These are phyloP conservation scores for Euplexia lucipara DNA, from an alignment of 2,888 invertebrate species.

Conservation along the genomic window DNA sequence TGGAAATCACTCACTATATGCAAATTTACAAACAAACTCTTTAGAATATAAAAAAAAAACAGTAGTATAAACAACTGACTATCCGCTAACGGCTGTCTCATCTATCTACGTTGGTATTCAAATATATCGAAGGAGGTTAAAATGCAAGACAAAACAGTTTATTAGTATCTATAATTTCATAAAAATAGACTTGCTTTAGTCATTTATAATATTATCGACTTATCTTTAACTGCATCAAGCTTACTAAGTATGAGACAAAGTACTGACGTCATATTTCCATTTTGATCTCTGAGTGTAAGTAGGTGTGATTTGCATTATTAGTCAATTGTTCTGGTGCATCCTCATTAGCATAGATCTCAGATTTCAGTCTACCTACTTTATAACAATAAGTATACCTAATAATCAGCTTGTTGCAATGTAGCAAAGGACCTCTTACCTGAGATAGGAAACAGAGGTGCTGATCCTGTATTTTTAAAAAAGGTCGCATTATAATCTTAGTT, in stretches of 20 bases:
- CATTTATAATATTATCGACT: too few relatives aligned
- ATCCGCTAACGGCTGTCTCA: too few relatives aligned
- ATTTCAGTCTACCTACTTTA: constrained; percentile 21
- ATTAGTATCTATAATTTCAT: too few relatives aligned
- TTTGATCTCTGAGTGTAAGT: constrained; percentile 24
- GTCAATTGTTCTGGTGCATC: constrained; percentile 29
- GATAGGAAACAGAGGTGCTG: neutral
- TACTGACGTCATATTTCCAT: constrained; percentile 45
- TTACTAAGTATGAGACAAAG: neutral
- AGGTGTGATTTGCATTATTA: constrained; percentile 15
- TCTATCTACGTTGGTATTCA: too few relatives aligned
- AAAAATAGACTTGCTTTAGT: too few relatives aligned
- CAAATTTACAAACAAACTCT: too few relatives aligned
- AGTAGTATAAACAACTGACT: too few relatives aligned
- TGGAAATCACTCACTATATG: too few relatives aligned
- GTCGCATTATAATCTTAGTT: too few relatives aligned
- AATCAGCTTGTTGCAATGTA: neutral
- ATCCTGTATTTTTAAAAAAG: neutral
- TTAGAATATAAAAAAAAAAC: too few relatives aligned
- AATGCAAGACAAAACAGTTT: too few relatives aligned
- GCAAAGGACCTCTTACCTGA: neutral
- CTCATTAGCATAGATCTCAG: constrained; percentile 34
- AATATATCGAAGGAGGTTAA: too few relatives aligned
- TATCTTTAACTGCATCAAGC: neutral
- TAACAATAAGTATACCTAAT: neutral